A percentile compares a stretch with the other conserved stretches of the same genome.
These are phyloP conservation scores for Myiothlypis chrysogaster DNA, from an alignment of 2,797 vertebrate genomes.

Conservation along the genomic window DNA sequence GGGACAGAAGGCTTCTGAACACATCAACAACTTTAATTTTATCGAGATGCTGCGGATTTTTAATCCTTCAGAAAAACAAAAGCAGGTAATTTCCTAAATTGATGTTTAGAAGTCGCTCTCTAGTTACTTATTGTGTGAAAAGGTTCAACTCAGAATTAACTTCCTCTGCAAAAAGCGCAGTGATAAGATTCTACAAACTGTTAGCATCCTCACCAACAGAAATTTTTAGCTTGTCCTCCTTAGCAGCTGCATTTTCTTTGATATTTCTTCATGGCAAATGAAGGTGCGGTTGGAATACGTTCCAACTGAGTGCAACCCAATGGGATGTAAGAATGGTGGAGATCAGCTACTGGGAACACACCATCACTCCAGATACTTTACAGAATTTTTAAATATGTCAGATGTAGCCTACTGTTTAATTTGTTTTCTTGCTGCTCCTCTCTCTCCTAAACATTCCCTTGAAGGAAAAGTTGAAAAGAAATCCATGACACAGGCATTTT, in stretches of 20 bases:
- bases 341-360: background rate
- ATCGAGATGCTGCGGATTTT: background rate
- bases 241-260: background rate
- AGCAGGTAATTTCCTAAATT: background rate
- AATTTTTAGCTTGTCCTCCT: background rate
- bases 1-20: background rate
- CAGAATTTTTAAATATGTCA: background rate
- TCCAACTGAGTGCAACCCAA: background rate
- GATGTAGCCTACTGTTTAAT: background rate
- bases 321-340: background rate
- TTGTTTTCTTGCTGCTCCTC: background rate
- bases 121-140: background rate
- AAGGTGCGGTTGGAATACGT: background rate
- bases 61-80: background rate
- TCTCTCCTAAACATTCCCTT: background rate
- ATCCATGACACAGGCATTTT: background rate
- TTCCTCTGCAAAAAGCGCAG: background rate
- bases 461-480: background rate
- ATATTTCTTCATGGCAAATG: background rate
- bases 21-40: background rate
- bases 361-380: background rate
- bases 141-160: background rate
- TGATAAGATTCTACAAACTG: background rate
- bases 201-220: background rate
- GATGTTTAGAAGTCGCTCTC: background rate